Percentiles rank a stretch among this genome's conserved stretches.
Conservation (phyloP, 2,797 vertebrate species). For the Sphenopsis melanotis region DNA sequence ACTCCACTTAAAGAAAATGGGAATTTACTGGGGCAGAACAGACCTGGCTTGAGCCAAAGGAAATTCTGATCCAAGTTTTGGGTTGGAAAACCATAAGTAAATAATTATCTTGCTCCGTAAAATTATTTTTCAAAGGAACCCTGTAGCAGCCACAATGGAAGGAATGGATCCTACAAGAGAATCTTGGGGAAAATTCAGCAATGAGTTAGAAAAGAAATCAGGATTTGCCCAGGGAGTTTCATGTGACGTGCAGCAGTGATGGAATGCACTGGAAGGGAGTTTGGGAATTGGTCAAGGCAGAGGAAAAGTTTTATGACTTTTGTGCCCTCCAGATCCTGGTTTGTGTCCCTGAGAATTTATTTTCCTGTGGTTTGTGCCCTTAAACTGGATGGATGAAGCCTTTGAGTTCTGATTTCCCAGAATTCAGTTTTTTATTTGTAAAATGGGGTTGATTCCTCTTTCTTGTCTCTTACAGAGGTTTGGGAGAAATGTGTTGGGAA, state of each 20-base stretch:
- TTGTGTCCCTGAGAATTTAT: background rate
- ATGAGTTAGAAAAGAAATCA: background rate
- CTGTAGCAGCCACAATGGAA: background rate
- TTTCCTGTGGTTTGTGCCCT: background rate
- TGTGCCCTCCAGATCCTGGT: background rate
- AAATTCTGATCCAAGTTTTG: background rate
- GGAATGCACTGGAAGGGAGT: background rate
- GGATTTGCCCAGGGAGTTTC: background rate
- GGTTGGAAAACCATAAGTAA: background rate
- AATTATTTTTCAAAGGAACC: background rate
- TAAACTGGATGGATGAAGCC: background rate
- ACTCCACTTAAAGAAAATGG: slow-evolving; percentile 9
- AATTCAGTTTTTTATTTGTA: background rate
- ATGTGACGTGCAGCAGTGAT: background rate
- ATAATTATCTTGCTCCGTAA: background rate
- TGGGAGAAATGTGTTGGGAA: background rate
- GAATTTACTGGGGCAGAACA: background rate
- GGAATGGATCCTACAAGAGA: background rate
- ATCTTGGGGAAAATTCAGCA: background rate
- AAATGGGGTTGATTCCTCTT: background rate
- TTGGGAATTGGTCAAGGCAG: background rate
- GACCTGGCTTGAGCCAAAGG: background rate
- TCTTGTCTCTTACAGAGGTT: background rate
- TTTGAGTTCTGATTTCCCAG: background rate
- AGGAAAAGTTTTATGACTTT: background rate